Evolutionary conservation across 2,113 vertebrate species (phyloP).

Genomic region (Pluvialis apricaria): DNA sequence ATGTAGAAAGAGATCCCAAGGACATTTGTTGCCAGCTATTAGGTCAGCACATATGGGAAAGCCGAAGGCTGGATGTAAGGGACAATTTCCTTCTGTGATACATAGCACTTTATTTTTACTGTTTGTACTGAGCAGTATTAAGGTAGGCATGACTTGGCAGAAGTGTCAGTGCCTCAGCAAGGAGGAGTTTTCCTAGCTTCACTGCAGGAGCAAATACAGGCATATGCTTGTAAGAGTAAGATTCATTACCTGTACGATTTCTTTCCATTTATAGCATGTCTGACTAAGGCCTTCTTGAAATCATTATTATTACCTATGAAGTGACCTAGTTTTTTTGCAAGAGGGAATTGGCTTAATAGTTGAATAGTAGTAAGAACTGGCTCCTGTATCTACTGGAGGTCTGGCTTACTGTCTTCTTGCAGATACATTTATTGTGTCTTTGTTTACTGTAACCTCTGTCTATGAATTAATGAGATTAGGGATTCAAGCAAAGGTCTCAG

Average conservation of each 20-base stretch:
- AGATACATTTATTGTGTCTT: not conserved
- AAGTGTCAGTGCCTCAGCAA: not conserved
- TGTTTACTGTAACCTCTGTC: not conserved
- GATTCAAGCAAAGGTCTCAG: not conserved
- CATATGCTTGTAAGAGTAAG: not conserved
- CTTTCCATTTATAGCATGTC: fast-evolving
- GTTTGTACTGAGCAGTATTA: not conserved
- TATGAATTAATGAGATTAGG: not conserved
- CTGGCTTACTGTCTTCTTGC: not conserved
- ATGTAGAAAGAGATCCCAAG: not conserved
- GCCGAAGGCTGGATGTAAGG: not conserved
- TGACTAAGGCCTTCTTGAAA: not conserved
- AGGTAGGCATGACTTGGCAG: not conserved
- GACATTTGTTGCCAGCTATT: not conserved
- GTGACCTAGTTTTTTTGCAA: not conserved
- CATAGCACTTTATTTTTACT: not conserved
- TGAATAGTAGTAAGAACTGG: not conserved
- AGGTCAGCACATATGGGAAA: not conserved
- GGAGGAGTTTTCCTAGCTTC: not conserved
- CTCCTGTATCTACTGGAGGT: not conserved
- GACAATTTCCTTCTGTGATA: not conserved
- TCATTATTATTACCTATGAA: not conserved
- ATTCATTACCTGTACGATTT: not conserved
- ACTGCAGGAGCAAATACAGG: not conserved
- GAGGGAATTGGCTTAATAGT: not conserved